A percentile compares a stretch with the other conserved stretches of the same genome.
Conservation (phyloP, 2,113 vertebrate genomes). For the Cardinalis cardinalis region DNA sequence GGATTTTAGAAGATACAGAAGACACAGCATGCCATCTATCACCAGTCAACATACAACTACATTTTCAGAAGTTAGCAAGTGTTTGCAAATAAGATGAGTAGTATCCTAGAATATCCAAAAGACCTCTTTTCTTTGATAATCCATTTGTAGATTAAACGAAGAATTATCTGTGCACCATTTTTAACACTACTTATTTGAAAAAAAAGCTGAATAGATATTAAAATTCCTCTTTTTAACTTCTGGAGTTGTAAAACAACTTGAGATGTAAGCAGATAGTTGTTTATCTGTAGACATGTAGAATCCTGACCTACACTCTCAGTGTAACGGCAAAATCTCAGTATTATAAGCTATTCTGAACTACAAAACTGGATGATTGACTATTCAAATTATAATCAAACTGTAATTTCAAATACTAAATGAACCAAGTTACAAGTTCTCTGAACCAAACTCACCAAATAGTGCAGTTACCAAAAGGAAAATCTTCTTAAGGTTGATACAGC, state of each 20-base stretch:
- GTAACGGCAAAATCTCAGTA: neutral
- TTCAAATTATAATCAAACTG: neutral
- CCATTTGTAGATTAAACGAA: neutral
- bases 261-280: neutral
- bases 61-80: neutral
- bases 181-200: neutral
- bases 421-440: neutral
- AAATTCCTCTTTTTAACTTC: neutral
- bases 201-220: neutral
- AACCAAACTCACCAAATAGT: neutral
- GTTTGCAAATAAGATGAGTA: neutral
- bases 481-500: neutral
- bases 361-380: neutral
- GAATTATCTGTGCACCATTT: neutral
- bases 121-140: neutral
- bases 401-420: neutral
- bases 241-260: neutral
- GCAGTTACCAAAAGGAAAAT: neutral
- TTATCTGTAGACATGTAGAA: neutral
- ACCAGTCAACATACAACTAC: neutral
- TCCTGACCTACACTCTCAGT: accelerated
- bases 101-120: neutral
- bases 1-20: neutral
- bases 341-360: neutral
- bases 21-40: neutral